Base-by-base conservation (phyloP, 2,113 vertebrate genomes). In the Anguilla japonica region DNA sequence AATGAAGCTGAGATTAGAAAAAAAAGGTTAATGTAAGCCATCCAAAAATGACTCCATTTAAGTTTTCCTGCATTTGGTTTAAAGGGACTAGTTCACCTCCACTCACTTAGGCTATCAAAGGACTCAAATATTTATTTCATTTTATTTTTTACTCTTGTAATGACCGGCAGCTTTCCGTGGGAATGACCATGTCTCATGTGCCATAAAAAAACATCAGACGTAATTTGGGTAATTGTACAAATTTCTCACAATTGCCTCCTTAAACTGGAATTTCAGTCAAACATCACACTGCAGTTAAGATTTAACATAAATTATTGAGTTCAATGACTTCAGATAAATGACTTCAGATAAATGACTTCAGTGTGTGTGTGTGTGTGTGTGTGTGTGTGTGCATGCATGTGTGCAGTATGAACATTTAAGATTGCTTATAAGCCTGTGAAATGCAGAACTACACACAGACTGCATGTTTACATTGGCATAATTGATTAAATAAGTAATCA, bases 371-470 rank as follows among this genome's bases (percentile, higher is more conserved):
- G 20, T 78, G 9, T 43, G 8, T 50, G n/a, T 63, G 53, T 53
- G 5, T 81, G 56, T 56, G 85, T 43, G 29, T 41, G 18, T 84
- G 57, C 53, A 50, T 22, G 46, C 29, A 39, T 20, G 3, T 18
- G 75, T 16, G 29, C 46, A 43, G 81, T 82, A 41, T 82, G 81
- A 43, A 82, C 83, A 85, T 20, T 81, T 41, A 9, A 18, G 80
- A 22, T 22, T 81, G 80, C 46, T 15, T 46, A 6, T 46, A 2
- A 18, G 11, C 13, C 18, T 2, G 3, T 67, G 60, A 67, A 26
- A 67, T 5, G 60, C 60, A 67, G 60, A 67, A 67, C 18, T 67
- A 26, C 9, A 26, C 22, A 63, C 60, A 67, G 60, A 67, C 60
- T 67, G 18, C 3, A 20, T 22, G 60, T 67, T 67, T 20, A 20